phyloP scores from a whole-genome alignment of 2,113 vertebrate genomes.

The Mustela nigripes region DNA sequence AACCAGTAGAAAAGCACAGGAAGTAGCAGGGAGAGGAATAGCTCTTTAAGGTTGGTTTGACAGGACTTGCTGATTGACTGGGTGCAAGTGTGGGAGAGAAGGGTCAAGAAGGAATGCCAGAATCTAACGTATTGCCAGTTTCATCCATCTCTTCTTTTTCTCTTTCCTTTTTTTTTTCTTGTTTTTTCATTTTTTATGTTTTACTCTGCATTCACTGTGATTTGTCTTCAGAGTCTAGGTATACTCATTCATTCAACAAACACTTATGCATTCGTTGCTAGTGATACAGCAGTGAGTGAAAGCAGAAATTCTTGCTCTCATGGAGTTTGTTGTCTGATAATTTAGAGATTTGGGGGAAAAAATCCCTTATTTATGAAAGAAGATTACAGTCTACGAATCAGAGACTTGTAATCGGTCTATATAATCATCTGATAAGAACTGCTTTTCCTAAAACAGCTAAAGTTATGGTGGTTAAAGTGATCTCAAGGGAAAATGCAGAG shows the following conservation, averaged over 20 bases:
- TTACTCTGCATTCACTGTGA: constrained; percentile 26
- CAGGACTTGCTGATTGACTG: not conserved
- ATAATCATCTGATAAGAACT: not conserved
- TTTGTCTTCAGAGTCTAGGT: constrained; percentile 16
- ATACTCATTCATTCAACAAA: not conserved
- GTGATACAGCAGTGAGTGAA: not conserved
- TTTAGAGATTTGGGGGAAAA: not conserved
- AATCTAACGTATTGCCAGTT: not conserved
- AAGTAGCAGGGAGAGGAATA: not conserved
- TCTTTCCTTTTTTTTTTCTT: not conserved
- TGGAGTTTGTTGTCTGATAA: not conserved
- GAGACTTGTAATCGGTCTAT: not conserved
- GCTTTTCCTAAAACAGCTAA: constrained; percentile 15
- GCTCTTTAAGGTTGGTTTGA: not conserved
- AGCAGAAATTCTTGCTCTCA: not conserved
- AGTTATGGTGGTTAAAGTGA: not conserved
- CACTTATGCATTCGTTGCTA: not conserved
- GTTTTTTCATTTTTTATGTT: not conserved
- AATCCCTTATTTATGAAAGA: not conserved
- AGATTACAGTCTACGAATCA: not conserved
- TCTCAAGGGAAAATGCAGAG: not conserved
- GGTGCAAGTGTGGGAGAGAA: not conserved
- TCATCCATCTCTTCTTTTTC: not conserved
- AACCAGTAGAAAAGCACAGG: not conserved
- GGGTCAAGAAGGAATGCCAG: not conserved